Evolutionary conservation across 2,888 invertebrate genomes (phyloP).

Genomic region (Plebejus argus): DNA sequence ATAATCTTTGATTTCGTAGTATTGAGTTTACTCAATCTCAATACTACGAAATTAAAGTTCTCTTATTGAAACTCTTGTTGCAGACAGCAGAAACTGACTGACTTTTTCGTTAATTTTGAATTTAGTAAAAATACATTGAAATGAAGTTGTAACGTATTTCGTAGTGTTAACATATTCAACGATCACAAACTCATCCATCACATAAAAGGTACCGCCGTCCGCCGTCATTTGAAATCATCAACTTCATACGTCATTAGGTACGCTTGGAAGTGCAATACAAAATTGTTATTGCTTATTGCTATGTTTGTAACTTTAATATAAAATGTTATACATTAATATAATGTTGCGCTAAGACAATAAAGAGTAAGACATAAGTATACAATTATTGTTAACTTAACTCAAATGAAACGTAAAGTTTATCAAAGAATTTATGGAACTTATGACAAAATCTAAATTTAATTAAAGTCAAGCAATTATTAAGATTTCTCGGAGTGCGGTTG

Average conservation of each 20-base stretch:
- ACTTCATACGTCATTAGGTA: constrained; percentile 14
- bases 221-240: constrained; percentile 1
- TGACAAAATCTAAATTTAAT: too few relatives aligned
- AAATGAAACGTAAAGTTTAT: too few relatives aligned
- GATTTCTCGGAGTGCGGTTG: too few relatives aligned
- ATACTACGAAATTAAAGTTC: too few relatives aligned
- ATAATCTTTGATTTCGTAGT: too few relatives aligned
- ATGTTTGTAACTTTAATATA: constrained; percentile 4
- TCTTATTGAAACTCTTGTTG: too few relatives aligned
- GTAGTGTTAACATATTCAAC: neutral
- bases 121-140: neutral
- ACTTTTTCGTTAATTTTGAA: neutral
- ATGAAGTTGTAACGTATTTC: neutral
- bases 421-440: too few relatives aligned
- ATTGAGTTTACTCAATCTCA: too few relatives aligned
- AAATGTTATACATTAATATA: neutral
- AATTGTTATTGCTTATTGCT: constrained; percentile 7
- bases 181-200: constrained; percentile 8
- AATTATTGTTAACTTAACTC: too few relatives aligned
- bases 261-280: constrained; percentile 13
- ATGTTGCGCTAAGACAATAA: neutral
- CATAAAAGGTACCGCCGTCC: neutral
- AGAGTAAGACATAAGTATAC: neutral
- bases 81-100: too few relatives aligned
- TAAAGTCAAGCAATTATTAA: too few relatives aligned